Base-by-base conservation (phyloP, 2,888 invertebrate species). In the Odontocolon sp. region DNA sequence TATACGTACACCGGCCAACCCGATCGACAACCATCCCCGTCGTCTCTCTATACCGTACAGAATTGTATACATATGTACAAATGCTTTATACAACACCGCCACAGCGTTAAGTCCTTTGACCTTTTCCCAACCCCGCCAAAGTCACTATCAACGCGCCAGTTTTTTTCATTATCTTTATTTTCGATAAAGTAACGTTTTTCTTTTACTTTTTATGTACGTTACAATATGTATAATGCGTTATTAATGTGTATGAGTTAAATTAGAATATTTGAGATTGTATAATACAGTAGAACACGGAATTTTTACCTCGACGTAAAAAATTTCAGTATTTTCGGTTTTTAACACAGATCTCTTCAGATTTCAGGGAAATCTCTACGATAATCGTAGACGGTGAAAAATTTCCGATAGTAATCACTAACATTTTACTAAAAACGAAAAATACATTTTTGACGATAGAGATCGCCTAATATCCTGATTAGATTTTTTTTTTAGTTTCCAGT, bases 21-120 rank as follows among this genome's bases (percentile, higher is more conserved):
- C 47, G 31, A 57, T 42, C 47, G 68, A 26, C 59, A 14, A 52
- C 33, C 50, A 26, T 38, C 21, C 57, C 40, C n/a, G 8, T 18
- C 18, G 1, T 4, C 42, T 8, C 3, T 16, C 16, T 16, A 4
- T 16, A 6, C 42, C 42, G n/a, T 18, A 33, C 33, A 16, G n/a
- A 9, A 9, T 31, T 33, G 52, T 47, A 36, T 36, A 54, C 26
- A 38, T 47, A 45, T 11, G 14, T 31, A 18, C 50, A n/a, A 11
- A n/a, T 47, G 40, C 56, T 63, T 56, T 47, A 9, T 38, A 8
- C 33, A n/a, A 14, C 21, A 16, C 36, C 21, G 16, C 23, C 31
- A 21, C 56, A 63, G 54, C 31, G 21, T 28, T 11, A 8, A 74
- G 63, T 56, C 68, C 52, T 47, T 57, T 68, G 67, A 73, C 73